Evolutionary conservation across 2,797 vertebrate species (phyloP), one percentile per base, ranked within the genome.

Genomic region (Pipistrellus kuhlii): DNA sequence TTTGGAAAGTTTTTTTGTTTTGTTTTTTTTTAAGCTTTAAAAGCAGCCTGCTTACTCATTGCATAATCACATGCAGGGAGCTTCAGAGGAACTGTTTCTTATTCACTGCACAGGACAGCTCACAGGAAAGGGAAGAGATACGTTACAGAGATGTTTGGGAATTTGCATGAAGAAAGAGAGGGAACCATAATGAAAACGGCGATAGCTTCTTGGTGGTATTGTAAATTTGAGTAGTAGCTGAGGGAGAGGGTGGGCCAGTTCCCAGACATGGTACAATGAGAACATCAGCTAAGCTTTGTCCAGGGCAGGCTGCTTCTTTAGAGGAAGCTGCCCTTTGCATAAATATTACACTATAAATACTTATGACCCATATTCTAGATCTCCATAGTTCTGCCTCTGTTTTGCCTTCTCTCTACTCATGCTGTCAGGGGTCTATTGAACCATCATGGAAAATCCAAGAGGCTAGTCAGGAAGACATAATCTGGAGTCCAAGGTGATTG

Each of bases 101-200:
- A 87, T 62, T 94, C 44, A 73, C n/a, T 46, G 59, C 41, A 88
- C 25, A 75, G 89, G 76, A 64, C 25, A 71, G 62, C 59, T 90
- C 88, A 48, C 25, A 81, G 51, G n/a, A 83, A 88, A 86, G 44
- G 46, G 15, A 73, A 72, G 35, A 21, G 57, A 86, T 20, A 8
- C 51, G 35, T 82, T 85, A 27, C 51, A 93, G 69, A 64, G 51
- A 51, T 64, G 14, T 12, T 66, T 46, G 48, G 32, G 81, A 69
- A 91, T 87, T 27, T 92, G n/a, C 66, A 64, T 20, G 68, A 88
- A 93, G 71, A 77, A 91, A 71, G 62, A 90, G 21, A 90, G 59
- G 41, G 83, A 92, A 72, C 48, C 89, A 25, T 18, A 38, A 62
- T 53, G 38, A 69, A 75, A 66, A 88, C 23, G 35, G 51, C 38